Conservation (phyloP, 2,797 vertebrate species). For the Alfaro cultratus region DNA sequence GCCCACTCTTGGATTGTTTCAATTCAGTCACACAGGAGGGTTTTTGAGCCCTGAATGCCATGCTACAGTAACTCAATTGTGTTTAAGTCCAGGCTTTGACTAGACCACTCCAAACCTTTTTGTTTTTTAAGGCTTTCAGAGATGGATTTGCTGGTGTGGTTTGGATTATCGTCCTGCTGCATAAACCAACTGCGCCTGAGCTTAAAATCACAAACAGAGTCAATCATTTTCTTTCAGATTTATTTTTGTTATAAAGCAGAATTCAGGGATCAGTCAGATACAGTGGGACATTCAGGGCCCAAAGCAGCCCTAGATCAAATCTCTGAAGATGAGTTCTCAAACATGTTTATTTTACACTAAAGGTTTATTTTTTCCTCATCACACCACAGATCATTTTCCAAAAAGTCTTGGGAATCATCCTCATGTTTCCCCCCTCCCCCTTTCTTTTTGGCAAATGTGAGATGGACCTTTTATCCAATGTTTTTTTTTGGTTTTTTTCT, state of each 20-base stretch:
- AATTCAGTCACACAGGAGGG: not conserved
- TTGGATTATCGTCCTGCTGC: not conserved
- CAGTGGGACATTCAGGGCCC: not conserved
- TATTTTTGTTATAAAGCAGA: not conserved
- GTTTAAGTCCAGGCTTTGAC: not conserved
- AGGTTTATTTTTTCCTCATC: too few species aligned
- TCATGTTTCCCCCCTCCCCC: too few species aligned
- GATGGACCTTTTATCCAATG: too few species aligned
- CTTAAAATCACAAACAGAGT: not conserved
- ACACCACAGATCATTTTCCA: too few species aligned
- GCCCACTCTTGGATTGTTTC: not conserved
- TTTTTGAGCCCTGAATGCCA: not conserved
- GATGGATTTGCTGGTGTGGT: not conserved
- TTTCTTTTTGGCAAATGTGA: too few species aligned
- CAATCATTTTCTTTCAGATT: not conserved
- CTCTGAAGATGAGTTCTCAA: too few species aligned
- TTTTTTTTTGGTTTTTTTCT: too few species aligned
- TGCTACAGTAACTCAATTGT: not conserved
- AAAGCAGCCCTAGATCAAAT: not conserved
- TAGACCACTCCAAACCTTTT: not conserved
- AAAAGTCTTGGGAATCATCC: too few species aligned
- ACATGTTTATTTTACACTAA: too few species aligned
- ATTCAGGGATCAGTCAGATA: not conserved
- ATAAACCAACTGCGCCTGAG: too few species aligned
- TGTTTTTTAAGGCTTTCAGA: not conserved